phyloP scores from a whole-genome alignment of 2,797 vertebrate species.

The Percopsis omiscomaycus region DNA sequence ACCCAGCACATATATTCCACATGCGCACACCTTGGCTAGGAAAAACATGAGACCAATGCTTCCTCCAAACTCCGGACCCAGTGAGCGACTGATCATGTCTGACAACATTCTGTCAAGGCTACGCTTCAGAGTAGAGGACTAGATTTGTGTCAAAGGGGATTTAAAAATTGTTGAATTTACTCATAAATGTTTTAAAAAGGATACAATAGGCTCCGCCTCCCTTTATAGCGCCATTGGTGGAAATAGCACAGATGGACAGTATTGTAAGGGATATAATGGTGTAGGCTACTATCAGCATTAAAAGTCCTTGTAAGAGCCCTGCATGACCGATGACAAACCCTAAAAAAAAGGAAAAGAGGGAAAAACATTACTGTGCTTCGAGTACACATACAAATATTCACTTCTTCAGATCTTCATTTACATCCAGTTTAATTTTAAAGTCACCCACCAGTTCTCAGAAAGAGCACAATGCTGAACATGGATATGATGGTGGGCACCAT shows the following conservation, averaged over 20 bases:
- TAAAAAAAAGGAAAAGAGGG: slow-evolving; percentile 35
- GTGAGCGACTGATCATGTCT: slow-evolving; percentile 93
- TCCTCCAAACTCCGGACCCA: slow-evolving; percentile 92
- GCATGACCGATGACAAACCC: slow-evolving; percentile 89
- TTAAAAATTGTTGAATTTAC: background rate
- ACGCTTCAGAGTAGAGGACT: background rate
- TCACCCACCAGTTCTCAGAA: slow-evolving; percentile 85
- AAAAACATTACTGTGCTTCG: background rate
- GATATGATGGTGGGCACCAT: slow-evolving; percentile 91
- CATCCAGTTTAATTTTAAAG: too few relatives aligned
- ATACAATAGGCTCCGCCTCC: slow-evolving; percentile 94
- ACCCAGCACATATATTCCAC: slow-evolving; percentile 89
- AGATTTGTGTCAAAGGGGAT: background rate
- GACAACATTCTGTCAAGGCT: background rate
- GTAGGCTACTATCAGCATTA: slow-evolving; percentile 90
- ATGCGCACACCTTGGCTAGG: slow-evolving; percentile 88
- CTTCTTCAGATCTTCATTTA: background rate
- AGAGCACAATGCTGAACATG: slow-evolving; percentile 93
- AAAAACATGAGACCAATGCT: slow-evolving; percentile 95
- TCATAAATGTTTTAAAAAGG: slow-evolving; percentile 56
- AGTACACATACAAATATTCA: background rate
- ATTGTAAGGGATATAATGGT: slow-evolving; percentile 87
- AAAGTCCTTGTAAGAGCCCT: slow-evolving; percentile 84
- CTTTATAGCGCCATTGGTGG: slow-evolving; percentile 90
- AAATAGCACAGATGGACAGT: slow-evolving; percentile 91